Percentiles rank a stretch among this genome's conserved stretches.
Conservation (phyloP, 2,888 invertebrate genomes). For the Philhelius pedissequus region DNA sequence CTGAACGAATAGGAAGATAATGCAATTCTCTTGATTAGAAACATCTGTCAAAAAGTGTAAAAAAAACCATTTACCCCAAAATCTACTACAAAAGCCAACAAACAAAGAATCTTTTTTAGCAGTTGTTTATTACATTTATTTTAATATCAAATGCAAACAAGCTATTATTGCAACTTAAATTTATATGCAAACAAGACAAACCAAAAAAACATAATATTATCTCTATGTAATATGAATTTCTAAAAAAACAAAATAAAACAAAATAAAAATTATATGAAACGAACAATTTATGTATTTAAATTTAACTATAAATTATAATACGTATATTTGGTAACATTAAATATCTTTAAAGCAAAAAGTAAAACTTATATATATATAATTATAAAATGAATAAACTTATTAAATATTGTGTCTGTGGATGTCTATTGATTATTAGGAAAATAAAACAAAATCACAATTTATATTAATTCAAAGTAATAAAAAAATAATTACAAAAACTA, state of each 20-base stretch:
- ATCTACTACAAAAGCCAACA: background rate
- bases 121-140: conserved; percentile 37
- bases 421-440: conserved; percentile 64
- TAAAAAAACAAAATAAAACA: conserved; percentile 5
- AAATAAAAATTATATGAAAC: conserved; percentile 25
- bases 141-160: conserved; percentile 3
- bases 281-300: conserved; percentile 44
- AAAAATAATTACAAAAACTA: conserved; percentile 37
- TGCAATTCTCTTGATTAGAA: background rate
- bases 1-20: too few species aligned
- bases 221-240: conserved; percentile 58
- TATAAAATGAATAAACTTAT: conserved; percentile 57
- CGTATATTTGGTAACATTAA: conserved; percentile 64
- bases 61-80: background rate
- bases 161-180: conserved; percentile 52
- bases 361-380: conserved; percentile 13
- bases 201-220: conserved; percentile 19
- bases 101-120: background rate
- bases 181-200: conserved; percentile 35
- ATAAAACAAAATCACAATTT: conserved; percentile 51
- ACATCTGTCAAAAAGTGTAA: background rate
- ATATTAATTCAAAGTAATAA: conserved; percentile 46
- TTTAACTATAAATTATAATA: conserved; percentile 59
- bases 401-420: conserved; percentile 68
- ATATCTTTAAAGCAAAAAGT: conserved; percentile 56